Conservation (phyloP, 1,140 invertebrate species). For the Phenacoccus solenopsis region DNA sequence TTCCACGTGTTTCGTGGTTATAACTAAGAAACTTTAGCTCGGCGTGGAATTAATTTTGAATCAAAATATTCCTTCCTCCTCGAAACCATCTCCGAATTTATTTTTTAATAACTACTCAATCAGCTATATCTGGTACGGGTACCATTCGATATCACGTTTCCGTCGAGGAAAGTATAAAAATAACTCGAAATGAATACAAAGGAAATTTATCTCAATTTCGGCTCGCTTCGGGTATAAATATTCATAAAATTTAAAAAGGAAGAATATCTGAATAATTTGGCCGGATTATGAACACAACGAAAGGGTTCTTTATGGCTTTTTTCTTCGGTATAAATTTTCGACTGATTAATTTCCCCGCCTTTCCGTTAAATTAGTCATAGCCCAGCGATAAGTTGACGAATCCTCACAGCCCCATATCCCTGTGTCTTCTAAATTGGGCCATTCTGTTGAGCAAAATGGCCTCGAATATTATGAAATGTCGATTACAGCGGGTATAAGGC, state of each 20-base stretch:
- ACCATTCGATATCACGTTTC: not conserved
- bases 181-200: not conserved
- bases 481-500: no score
- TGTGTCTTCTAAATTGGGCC: not conserved
- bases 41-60: no score
- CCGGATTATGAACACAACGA: not conserved
- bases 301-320: not conserved
- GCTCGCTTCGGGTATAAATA: not conserved
- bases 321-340: not conserved
- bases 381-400: not conserved
- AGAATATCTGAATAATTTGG: not conserved
- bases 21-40: no score
- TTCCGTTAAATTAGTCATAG: not conserved
- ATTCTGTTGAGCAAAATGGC: no score
- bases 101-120: not conserved
- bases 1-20: no score
- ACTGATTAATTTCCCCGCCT: not conserved
- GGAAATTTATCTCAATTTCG: not conserved
- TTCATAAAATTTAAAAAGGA: slow-evolving; percentile 3
- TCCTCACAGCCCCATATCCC: no score
- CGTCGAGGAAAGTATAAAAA: not conserved
- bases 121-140: not conserved
- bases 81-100: no score
- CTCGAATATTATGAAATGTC: no score
- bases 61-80: no score